A percentile compares a stretch with the other conserved stretches of the same genome.
Conservation (phyloP, 2,888 invertebrate species). For the Lottia gigantea region DNA sequence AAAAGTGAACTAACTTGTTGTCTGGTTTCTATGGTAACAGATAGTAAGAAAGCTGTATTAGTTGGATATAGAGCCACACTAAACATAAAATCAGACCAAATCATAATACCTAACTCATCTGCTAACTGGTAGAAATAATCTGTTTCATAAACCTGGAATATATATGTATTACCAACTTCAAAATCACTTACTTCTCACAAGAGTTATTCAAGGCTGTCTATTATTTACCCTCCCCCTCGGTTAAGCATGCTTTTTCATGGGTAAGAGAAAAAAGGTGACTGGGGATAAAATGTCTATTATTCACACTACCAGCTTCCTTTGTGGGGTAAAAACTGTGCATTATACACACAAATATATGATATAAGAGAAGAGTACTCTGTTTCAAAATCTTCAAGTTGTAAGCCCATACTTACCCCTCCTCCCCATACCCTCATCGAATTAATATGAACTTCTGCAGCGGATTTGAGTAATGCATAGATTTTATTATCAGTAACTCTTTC, state of each 20-base stretch:
- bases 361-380: too few species aligned
- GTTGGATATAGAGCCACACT: conserved; percentile 94
- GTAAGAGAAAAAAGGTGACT: too few species aligned
- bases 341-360: too few species aligned
- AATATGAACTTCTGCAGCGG: conserved; percentile 84
- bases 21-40: conserved; percentile 8
- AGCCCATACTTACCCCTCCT: conserved; percentile 74
- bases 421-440: conserved; percentile 98
- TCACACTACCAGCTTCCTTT: too few species aligned
- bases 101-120: conserved; percentile 88
- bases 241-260: too few species aligned
- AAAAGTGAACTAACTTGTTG: background rate
- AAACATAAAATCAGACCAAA: conserved; percentile 98
- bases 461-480: conserved; percentile 76
- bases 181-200: too few species aligned
- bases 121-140: conserved; percentile 87
- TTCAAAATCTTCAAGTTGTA: too few species aligned
- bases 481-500: conserved; percentile 75
- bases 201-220: too few species aligned
- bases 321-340: too few species aligned
- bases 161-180: too few species aligned
- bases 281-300: too few species aligned
- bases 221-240: too few species aligned
- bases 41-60: conserved; percentile 73
- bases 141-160: conserved; percentile 79